A percentile compares a stretch with the other conserved stretches of the same genome.
Conservation (phyloP, 2,888 invertebrate species). For the Drosophila subsilvestris region DNA sequence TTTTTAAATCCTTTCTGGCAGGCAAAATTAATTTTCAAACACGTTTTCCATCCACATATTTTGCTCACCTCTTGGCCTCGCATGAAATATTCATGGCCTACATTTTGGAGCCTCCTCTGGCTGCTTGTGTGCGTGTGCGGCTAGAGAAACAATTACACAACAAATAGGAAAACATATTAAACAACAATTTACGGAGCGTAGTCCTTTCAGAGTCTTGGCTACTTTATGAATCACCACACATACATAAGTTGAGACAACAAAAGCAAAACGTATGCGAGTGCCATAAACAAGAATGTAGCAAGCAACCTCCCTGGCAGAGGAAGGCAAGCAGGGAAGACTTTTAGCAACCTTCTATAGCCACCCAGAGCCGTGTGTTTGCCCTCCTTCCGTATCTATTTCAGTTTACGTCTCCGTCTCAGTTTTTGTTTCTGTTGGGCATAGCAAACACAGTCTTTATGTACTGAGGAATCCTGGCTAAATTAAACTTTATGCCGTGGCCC, state of each 20-base stretch:
- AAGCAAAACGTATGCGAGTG: conserved; percentile 26
- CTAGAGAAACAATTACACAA: conserved; percentile 49
- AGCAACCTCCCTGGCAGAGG: too few relatives aligned
- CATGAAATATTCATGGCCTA: background rate
- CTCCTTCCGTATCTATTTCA: conserved; percentile 15
- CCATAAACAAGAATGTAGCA: conserved; percentile 52
- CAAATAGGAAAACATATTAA: conserved; percentile 61
- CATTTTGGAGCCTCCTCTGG: background rate
- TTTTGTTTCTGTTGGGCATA: conserved; percentile 20
- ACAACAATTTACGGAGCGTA: conserved; percentile 66
- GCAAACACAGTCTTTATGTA: conserved; percentile 36
- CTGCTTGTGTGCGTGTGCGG: background rate
- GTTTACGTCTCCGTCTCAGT: conserved; percentile 4
- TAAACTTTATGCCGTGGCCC: conserved; percentile 68
- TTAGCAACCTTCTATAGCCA: conserved; percentile 19
- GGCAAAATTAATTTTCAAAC: conserved; percentile 37
- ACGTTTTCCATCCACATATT: background rate
- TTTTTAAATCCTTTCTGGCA: conserved; percentile 34
- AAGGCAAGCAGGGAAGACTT: conserved; percentile 33
- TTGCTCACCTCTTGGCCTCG: conserved; percentile 36
- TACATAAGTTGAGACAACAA: conserved; percentile 16
- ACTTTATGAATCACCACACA: conserved; percentile 60
- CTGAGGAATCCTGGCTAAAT: conserved; percentile 48
- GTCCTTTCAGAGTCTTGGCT: conserved; percentile 36
- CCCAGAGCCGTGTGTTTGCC: conserved; percentile 35